Evolutionary conservation across 2,113 vertebrate species (phyloP), one percentile per base, ranked within the genome.

Genomic region (Aldabrachelys gigantea): DNA sequence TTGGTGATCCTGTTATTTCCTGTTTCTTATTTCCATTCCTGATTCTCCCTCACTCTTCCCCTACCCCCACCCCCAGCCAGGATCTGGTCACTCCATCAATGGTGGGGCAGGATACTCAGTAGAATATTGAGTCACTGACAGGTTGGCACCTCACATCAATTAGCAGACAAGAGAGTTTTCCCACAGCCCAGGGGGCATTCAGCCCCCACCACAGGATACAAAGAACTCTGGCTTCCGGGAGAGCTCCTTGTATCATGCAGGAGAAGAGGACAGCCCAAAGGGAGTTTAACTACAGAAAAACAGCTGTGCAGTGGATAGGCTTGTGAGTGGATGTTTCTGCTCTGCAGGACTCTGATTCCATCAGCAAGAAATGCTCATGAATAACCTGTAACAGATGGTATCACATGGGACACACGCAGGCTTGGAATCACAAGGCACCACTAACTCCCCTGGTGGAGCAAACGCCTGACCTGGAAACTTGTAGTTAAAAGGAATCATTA

Each of bases 401-500:
- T 95, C 91, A 91, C 90, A 56, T 59, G 95, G 88, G 94, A 76
- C 54, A 76, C 59, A 85, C 1, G 0, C 76, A 44, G 80, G 90
- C 88, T 84, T 69, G 90, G 80, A 84, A 76, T 91, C 94, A 94
- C 87, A 94, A 82, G 91, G 80, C 82, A 89, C 16, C 38, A 49
- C 90, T 53, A 80, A 82, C 72, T 89, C 62, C 82, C 59, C 53
- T 38, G 54, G 29, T 78, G 96, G 87, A 90, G 38, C 49, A 80
- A 91, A 88, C 0, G 29, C 72, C 92, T 97, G 95, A 95, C 95
- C 94, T 90, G 96, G 92, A 95, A 96, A 97, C 87, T 44, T 90
- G 84, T 41, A 90, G 94, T 89, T 89, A 88, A 94, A 95, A 93
- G 87, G 78, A 92, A 91, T 14, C 24, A 86, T 91, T 80, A 86